Base-by-base conservation (phyloP, 2,113 vertebrate genomes). In the Brachypteracias leptosomus region DNA sequence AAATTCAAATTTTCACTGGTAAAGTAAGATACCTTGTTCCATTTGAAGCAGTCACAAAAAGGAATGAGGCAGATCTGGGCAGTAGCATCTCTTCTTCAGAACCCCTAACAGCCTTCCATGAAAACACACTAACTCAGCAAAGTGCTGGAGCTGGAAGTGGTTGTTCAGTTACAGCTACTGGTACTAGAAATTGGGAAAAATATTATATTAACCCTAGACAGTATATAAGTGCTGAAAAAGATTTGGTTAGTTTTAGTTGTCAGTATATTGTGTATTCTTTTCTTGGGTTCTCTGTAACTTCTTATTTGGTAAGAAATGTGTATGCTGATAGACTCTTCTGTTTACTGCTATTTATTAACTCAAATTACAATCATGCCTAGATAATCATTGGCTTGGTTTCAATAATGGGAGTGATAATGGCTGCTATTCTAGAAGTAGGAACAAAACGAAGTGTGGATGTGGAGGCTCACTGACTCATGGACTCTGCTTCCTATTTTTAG, bases 361-460 rank as follows among this genome's bases (percentile, higher is more conserved):
- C 33, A 75, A 70, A 51, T 71, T n/a, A 59, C 46, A 85, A 8
- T 90, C 49, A 46, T 66, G 62, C 63, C 28, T 58, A 40, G 65
- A 28, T 95, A 92, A 89, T 90, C 8, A 47, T 55, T 80, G 62
- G 44, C 42, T 92, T 92, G 88, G 54, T 92, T 90, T 93, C 86
- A 83, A 4, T 83, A 80, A 65, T 67, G 40, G 49, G 61, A 91
- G 29, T 2, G 2, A 66, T 94, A 92, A 81, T 15, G 5, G n/a
- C n/a, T 3, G 1, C 63, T 88, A 25, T 83, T 85, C 46, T 13
- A 88, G 59, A 88, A 42, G 28, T 46, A 91, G 63, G 59, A 91
- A 42, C 36, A 85, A 94, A 89, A 65, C 19, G 29, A 77, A 72
- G 13, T 62, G 10, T 3, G 2, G 29, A 76, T 93, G 47, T 70